phyloP scores from a whole-genome alignment of 2,113 vertebrate genomes.

The Crotalus viridis region DNA sequence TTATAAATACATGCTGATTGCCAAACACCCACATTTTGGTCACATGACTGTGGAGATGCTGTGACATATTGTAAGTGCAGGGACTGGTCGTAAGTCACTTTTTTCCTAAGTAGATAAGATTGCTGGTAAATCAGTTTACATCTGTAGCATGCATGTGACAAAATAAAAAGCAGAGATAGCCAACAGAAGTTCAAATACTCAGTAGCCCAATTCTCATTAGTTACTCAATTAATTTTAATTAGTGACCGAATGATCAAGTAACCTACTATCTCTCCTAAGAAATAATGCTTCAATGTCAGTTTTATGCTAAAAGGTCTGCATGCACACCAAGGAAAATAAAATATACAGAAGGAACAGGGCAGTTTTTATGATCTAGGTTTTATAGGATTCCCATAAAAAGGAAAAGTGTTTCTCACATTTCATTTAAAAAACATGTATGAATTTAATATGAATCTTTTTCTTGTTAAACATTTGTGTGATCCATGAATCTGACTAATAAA shows the following conservation, averaged over 20 bases:
- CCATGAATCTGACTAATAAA: constrained; percentile 64
- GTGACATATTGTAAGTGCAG: neutral
- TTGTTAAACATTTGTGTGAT: constrained; percentile 72
- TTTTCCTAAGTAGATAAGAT: neutral
- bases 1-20: neutral
- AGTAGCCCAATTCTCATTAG: neutral
- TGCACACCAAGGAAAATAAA: neutral
- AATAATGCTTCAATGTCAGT: constrained; percentile 23
- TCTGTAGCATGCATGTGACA: too few relatives aligned
- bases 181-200: neutral
- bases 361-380: constrained; percentile 68
- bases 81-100: neutral
- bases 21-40: neutral
- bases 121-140: neutral
- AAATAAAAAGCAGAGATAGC: neutral
- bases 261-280: neutral
- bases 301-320: neutral
- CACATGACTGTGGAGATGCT: neutral
- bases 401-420: constrained; percentile 69
- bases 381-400: constrained; percentile 66
- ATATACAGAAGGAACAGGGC: constrained; percentile 52
- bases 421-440: constrained; percentile 59
- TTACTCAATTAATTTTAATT: neutral
- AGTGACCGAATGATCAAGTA: neutral
- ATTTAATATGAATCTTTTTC: constrained; percentile 72